A percentile compares a stretch with the other conserved stretches of the same genome.
phyloP scores from a whole-genome alignment of 1,140 invertebrate species.

The Ceratosolen solmsi region DNA sequence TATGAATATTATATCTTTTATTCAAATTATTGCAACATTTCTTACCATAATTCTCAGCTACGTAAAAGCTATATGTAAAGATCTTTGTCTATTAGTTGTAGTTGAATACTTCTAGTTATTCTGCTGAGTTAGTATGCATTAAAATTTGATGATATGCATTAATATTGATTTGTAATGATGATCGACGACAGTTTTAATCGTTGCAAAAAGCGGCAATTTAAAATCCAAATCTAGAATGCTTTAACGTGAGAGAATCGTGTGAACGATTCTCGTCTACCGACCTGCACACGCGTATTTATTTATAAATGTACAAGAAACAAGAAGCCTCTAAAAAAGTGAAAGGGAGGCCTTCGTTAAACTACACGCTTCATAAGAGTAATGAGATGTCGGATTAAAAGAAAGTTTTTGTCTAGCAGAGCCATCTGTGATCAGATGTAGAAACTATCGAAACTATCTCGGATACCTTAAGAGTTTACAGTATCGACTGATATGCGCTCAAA shows the following conservation, averaged over 20 bases:
- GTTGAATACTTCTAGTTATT: too few species aligned
- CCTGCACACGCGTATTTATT: background rate
- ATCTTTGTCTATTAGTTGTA: too few species aligned
- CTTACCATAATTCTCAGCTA: background rate
- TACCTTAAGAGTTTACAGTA: background rate
- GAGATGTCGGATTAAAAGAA: slow-evolving; percentile 6
- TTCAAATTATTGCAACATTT: background rate
- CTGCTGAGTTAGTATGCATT: too few species aligned
- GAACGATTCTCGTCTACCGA: background rate
- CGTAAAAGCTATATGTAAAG: too few species aligned
- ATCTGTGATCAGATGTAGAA: slow-evolving; percentile 31
- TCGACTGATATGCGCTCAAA: slow-evolving; percentile 1
- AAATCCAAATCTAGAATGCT: background rate
- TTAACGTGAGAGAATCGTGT: background rate
- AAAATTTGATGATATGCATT: too few species aligned
- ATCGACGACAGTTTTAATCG: too few species aligned
- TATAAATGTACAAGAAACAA: background rate
- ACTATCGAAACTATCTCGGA: background rate
- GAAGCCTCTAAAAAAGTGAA: slow-evolving; percentile 44
- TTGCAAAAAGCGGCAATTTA: too few species aligned
- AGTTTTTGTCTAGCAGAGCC: slow-evolving; percentile 23
- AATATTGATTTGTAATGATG: too few species aligned
- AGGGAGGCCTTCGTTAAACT: slow-evolving; percentile 38
- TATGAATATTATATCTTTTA: background rate
- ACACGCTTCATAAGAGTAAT: background rate